phyloP scores from a whole-genome alignment of 2,113 vertebrate species.

The Amphiprion percula region DNA sequence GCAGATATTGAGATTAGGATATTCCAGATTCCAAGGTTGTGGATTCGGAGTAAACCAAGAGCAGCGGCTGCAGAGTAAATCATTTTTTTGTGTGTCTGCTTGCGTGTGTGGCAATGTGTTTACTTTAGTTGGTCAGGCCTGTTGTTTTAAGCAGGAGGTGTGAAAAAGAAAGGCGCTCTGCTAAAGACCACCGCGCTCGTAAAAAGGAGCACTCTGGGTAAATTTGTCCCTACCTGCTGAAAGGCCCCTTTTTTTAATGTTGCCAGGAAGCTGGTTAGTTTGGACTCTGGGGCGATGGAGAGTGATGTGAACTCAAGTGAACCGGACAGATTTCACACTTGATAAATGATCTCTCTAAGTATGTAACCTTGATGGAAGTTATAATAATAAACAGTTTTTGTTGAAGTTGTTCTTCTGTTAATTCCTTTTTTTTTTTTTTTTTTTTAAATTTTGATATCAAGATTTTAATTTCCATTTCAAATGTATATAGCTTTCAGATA shows the following conservation, averaged over 20 bases:
- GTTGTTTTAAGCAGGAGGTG: conserved; percentile 71
- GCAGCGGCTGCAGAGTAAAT: conserved; percentile 20
- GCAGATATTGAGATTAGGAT: conserved; percentile 64
- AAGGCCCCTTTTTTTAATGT: conserved; percentile 43
- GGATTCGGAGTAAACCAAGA: conserved; percentile 31
- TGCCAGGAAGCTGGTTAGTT: conserved; percentile 2
- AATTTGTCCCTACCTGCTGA: conserved; percentile 44
- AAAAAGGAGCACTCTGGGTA: conserved; percentile 46
- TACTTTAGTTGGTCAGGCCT: conserved; percentile 31
- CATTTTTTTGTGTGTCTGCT: conserved; percentile 18
- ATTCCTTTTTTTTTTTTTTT: too few relatives aligned
- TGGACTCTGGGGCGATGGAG: conserved; percentile 26
- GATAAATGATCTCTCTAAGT: neutral
- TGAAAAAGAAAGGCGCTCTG: conserved; percentile 57
- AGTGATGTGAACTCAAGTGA: conserved; percentile 30
- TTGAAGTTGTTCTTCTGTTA: neutral
- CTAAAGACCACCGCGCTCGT: conserved; percentile 61
- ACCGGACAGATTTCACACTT: conserved; percentile 9
- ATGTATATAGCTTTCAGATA: too few relatives aligned
- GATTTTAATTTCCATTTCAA: too few relatives aligned
- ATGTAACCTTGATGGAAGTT: neutral
- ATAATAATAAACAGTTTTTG: neutral
- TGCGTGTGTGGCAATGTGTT: conserved; percentile 27
- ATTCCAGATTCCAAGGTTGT: conserved; percentile 52
- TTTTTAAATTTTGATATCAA: too few relatives aligned